Conservation (phyloP, 2,113 vertebrate genomes). For the Dicerorhinus sumatrensis region DNA sequence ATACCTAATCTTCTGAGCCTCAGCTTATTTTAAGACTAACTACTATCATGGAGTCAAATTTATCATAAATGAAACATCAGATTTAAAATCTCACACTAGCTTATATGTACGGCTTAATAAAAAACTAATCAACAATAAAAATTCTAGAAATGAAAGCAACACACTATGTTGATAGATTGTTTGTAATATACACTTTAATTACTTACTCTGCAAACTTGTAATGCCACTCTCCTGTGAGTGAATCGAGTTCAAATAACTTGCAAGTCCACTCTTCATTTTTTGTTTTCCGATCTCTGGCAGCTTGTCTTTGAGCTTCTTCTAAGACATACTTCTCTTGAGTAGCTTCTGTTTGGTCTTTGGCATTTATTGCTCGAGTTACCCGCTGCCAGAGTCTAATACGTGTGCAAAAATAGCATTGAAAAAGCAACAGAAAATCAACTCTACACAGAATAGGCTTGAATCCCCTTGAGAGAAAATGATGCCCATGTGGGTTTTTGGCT, state of each 20-base stretch:
- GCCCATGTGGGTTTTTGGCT: neutral
- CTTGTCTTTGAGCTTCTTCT: constrained; percentile 96
- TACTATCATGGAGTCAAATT: neutral
- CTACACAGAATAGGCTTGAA: constrained; percentile 11
- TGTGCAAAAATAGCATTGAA: constrained; percentile 53
- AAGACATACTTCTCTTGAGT: constrained; percentile 97
- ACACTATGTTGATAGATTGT: neutral
- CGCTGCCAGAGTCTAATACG: constrained; percentile 96
- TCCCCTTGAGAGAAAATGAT: constrained; percentile 12
- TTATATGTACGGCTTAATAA: neutral
- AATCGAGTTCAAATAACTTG: constrained; percentile 95
- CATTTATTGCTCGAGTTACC: constrained; percentile 97
- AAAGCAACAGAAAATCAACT: constrained; percentile 46
- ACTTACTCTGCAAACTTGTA: constrained; percentile 98
- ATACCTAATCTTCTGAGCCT: neutral
- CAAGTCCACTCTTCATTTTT: constrained; percentile 95
- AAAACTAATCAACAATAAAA: neutral
- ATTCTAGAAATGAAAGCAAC: constrained; percentile 46
- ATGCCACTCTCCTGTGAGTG: constrained; percentile 96
- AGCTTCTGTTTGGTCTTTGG: constrained; percentile 98
- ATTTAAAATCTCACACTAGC: constrained; percentile 41
- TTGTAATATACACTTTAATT: neutral
- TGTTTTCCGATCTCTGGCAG: constrained; percentile 95
- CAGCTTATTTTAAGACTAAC: constrained; percentile 41
- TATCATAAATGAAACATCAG: constrained; percentile 26